Base-by-base conservation (phyloP, 2,888 invertebrate species). In the Oxyteleia sp. region DNA sequence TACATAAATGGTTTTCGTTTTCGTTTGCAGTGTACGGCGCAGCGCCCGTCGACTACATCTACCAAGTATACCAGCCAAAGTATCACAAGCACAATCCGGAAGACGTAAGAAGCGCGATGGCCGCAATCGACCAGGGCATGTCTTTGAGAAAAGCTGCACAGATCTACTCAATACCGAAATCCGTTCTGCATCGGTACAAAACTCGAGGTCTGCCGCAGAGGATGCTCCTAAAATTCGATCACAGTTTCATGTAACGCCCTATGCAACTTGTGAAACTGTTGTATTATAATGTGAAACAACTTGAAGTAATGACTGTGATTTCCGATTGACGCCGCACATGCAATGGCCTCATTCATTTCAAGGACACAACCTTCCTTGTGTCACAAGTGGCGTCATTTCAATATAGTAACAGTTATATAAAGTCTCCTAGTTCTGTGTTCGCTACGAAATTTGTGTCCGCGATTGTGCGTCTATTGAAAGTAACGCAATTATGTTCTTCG, bases 141-240 rank as follows among this genome's bases (percentile, higher is more conserved):
- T 91, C 92, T 0, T 76, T 92, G 32, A 87, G 92, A 71, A 89
- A 89, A 55, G 91, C 90, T 0, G 91, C 88, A 0, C 69, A 76
- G 8, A 71, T 84, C 5, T 92, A 86, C 71, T 86, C 85, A 8
- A 88, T 92, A 20, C 85, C 91, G 0, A 90, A 90, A 53, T 90
- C 91, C 0, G 87, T 88, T 61, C 80, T 90, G 15, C 90, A 91
- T 82, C 88, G 90, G 66, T 90, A 90, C 64, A 85, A 86, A n/a
- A 90, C 87, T 45, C 53, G 75, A 3, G 88, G 87, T 10, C 75
- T 89, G 4, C 89, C 87, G 0, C 47, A 63, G 26, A 29, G 63
- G 35, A 80, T 47, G 71, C 55, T 69, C 20, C 18, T 63, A 4
- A 64, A 57, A 69, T 63, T 43, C 26, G 64, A 59, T 1, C 5